A percentile compares a stretch with the other conserved stretches of the same genome.
These are phyloP conservation scores for Ennomos erosarius DNA, from an alignment of 2,888 invertebrate species.

Conservation along the genomic window DNA sequence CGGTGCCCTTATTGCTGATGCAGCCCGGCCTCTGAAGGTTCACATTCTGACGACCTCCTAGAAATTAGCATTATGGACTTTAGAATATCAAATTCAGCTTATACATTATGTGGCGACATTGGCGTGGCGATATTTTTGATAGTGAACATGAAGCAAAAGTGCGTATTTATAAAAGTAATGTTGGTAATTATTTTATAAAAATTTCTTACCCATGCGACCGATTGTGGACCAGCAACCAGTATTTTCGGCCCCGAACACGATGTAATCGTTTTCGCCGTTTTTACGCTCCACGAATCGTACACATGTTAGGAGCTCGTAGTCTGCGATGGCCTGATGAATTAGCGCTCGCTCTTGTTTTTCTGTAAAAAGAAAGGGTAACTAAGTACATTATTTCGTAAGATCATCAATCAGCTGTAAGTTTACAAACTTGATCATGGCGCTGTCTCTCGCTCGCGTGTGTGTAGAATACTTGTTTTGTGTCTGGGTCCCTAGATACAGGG, in stretches of 20 bases:
- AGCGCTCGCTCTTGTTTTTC: slow-evolving; percentile 84
- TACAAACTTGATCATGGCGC: no score
- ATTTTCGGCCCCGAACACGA: slow-evolving; percentile 87
- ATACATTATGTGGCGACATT: no score
- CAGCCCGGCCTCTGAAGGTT: slow-evolving; percentile 92
- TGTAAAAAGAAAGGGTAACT: slow-evolving; percentile 54
- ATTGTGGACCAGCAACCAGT: slow-evolving; percentile 94
- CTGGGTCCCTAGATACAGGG: no score
- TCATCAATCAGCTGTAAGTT: no score
- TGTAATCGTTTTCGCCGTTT: slow-evolving; percentile 87
- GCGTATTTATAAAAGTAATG: no score
- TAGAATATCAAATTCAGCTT: no score
- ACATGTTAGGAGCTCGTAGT: slow-evolving; percentile 91
- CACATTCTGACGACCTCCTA: slow-evolving; percentile 86
- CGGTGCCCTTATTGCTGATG: slow-evolving; percentile 89
- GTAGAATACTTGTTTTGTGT: no score
- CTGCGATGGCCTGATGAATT: slow-evolving; percentile 89
- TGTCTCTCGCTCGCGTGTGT: no score
- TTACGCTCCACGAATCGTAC: slow-evolving; percentile 88
- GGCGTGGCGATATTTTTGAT: no score
- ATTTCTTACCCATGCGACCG: slow-evolving; percentile 86
- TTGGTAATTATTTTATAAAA: no score
- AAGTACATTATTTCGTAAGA: no score
- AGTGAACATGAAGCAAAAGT: no score
- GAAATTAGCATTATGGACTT: background rate